Evolutionary conservation across 23 tunicate genomes (phyloP).

Genomic region (Styela clava): DNA sequence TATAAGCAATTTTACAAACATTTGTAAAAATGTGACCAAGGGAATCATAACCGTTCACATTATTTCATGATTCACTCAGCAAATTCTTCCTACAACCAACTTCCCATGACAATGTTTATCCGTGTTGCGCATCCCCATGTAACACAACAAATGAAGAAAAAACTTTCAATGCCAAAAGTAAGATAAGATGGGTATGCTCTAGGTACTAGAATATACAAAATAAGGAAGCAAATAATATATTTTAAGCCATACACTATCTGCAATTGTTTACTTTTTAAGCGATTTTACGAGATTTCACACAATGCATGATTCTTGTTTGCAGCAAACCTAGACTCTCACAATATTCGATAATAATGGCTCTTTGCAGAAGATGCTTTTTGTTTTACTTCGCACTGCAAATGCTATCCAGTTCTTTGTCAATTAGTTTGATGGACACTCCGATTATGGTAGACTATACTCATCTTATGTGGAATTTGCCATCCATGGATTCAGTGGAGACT

Average conservation of each 20-base stretch:
- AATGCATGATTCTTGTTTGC: not conserved
- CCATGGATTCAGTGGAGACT: not conserved
- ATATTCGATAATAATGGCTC: not conserved
- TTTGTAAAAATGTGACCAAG: no score
- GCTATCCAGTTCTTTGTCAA: not conserved
- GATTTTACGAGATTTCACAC: not conserved
- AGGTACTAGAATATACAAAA: no score
- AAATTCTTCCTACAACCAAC: no score
- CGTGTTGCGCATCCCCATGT: no score
- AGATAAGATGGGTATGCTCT: no score
- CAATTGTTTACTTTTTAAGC: not conserved
- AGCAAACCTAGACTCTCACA: not conserved
- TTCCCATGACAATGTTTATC: no score
- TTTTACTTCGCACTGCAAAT: not conserved
- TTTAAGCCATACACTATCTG: no score
- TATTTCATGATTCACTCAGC: no score
- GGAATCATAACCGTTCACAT: no score
- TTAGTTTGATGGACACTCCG: not conserved
- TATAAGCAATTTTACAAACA: no score
- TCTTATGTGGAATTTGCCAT: not conserved
- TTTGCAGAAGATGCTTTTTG: not conserved
- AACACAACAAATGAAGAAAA: no score
- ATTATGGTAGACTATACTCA: not conserved
- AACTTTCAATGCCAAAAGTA: no score
- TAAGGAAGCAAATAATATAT: not conserved